Conservation (phyloP, 2,797 vertebrate species). For the Paratrypauchen microcephalus region DNA sequence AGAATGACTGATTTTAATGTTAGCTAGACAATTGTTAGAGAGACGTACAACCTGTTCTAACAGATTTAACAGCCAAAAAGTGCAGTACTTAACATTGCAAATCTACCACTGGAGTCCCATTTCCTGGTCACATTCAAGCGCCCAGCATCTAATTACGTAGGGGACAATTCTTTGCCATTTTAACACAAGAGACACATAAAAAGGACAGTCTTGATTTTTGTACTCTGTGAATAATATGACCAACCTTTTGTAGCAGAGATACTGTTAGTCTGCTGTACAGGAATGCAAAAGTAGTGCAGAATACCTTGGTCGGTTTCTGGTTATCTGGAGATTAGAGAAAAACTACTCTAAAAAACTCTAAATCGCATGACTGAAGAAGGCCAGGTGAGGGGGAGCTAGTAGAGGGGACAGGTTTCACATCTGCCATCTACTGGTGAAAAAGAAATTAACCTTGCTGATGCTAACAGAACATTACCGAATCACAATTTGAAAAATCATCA, state of each 20-base stretch:
- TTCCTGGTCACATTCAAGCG: background rate
- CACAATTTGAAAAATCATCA: background rate
- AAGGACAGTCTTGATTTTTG: background rate
- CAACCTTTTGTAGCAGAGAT: conserved; percentile 44
- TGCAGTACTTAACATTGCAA: conserved; percentile 6
- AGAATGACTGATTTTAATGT: background rate
- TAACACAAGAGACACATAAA: background rate
- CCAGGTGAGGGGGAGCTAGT: no score
- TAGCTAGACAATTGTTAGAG: background rate
- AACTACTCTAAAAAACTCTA: no score
- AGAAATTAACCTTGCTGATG: no score
- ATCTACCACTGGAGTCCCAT: background rate
- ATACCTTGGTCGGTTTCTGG: background rate
- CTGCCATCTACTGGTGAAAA: no score
- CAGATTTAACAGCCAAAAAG: conserved; percentile 5
- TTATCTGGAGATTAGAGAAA: no score
- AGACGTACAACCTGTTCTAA: background rate
- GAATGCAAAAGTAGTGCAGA: background rate
- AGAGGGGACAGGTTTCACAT: no score
- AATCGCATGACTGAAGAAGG: no score
- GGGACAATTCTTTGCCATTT: background rate
- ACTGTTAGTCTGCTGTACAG: conserved; percentile 48
- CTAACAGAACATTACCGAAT: background rate
- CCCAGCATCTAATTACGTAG: background rate
- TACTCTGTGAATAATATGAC: background rate